Percentiles rank a stretch among this genome's conserved stretches.
phyloP scores from a whole-genome alignment of 2,113 vertebrate genomes.

The Ctenodactylus gundi region DNA sequence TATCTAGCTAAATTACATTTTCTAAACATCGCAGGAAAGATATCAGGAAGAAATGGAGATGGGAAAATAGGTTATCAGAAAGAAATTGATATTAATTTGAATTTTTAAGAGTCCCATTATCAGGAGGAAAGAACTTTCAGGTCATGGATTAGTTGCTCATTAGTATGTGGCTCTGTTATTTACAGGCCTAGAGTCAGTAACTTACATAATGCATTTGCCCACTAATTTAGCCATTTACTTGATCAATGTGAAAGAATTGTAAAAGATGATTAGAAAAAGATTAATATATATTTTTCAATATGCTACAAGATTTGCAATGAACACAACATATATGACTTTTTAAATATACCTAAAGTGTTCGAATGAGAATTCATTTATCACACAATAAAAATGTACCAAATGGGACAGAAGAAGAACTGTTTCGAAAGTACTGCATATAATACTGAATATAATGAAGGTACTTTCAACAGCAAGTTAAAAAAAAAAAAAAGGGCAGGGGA shows the following conservation, averaged over 20 bases:
- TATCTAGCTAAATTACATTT: not conserved
- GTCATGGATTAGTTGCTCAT: constrained; percentile 38
- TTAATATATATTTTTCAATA: not conserved
- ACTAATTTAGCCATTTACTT: constrained; percentile 44
- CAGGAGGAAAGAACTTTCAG: not conserved
- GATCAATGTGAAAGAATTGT: constrained; percentile 29
- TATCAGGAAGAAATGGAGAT: not conserved
- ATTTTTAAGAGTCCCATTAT: not conserved
- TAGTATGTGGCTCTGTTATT: not conserved
- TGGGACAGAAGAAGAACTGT: not conserved
- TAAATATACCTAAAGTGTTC: not conserved
- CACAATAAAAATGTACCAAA: not conserved
- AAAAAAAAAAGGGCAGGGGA: too few species aligned
- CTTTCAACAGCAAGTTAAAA: too few species aligned
- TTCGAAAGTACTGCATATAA: not conserved
- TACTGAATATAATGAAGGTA: not conserved
- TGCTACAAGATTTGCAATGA: constrained; percentile 2
- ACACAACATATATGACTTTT: not conserved
- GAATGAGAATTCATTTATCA: not conserved
- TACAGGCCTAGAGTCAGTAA: not conserved
- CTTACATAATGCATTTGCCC: constrained; percentile 14
- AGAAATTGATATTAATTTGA: constrained; percentile 30
- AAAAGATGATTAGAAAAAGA: not conserved
- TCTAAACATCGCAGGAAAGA: not conserved
- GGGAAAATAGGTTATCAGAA: not conserved